Conservation (phyloP, 2,797 vertebrate species). For the Myotis myotis region DNA sequence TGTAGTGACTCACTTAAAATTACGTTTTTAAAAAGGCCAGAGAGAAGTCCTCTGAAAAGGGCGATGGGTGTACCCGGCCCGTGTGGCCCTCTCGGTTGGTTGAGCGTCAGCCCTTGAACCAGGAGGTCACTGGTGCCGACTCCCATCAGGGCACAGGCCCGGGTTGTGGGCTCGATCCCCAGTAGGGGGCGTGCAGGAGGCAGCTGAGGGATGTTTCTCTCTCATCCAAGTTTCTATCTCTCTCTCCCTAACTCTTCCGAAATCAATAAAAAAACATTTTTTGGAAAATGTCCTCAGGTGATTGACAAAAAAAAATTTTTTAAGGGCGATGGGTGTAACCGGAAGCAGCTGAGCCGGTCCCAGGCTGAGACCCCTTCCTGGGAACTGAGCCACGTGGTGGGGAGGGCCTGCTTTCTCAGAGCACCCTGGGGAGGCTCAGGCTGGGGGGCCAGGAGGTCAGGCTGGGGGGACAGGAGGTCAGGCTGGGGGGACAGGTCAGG, state of each 20-base stretch:
- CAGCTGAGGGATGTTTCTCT: not conserved
- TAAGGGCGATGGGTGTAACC: not conserved
- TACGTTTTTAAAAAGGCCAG: not conserved
- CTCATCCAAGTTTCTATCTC: too few relatives aligned
- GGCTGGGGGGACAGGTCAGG: not conserved
- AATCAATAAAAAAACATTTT: not conserved
- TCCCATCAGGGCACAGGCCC: too few relatives aligned
- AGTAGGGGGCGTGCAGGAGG: not conserved
- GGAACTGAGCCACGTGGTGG: fast-evolving
- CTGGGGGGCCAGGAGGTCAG: not conserved
- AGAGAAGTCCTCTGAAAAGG: not conserved
- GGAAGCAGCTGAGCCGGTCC: not conserved
- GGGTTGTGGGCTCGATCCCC: too few relatives aligned
- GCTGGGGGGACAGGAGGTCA: not conserved
- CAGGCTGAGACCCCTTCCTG: not conserved
- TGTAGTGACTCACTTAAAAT: not conserved
- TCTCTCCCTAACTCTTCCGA: not conserved
- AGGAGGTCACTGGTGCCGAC: too few relatives aligned
- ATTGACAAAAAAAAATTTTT: too few relatives aligned
- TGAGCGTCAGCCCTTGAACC: too few relatives aligned
- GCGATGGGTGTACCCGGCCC: too few relatives aligned
- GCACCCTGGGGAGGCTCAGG: not conserved
- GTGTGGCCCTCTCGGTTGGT: too few relatives aligned
- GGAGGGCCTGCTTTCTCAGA: not conserved
- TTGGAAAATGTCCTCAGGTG: not conserved